Percentiles rank a stretch among this genome's conserved stretches.
Conservation (phyloP, 2,797 vertebrate species). For the Syngnathus rostellatus region DNA sequence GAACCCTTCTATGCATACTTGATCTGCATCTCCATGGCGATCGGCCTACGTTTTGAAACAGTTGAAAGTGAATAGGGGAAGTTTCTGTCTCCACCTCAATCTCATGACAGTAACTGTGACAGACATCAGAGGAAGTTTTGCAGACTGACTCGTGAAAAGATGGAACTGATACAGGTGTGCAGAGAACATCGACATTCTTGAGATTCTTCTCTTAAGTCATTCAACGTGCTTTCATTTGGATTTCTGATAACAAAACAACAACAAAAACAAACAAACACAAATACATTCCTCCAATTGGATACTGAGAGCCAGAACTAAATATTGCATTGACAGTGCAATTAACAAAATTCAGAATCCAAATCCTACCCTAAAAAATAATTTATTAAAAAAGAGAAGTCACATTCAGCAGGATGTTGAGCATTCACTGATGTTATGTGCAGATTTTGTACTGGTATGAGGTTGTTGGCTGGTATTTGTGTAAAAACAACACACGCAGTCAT, state of each 20-base stretch:
- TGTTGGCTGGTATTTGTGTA: neutral
- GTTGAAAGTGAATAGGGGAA: slow-evolving; percentile 39
- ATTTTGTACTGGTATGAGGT: neutral
- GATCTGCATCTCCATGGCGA: slow-evolving; percentile 46
- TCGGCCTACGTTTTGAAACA: slow-evolving; percentile 46
- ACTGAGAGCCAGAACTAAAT: neutral
- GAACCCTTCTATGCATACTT: slow-evolving; percentile 36
- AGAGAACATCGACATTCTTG: too few relatives aligned
- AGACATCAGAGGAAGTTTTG: too few relatives aligned
- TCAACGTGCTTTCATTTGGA: too few relatives aligned
- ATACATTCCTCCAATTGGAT: neutral
- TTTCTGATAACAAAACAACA: neutral
- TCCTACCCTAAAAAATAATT: neutral
- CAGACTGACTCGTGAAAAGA: too few relatives aligned
- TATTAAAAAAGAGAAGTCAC: neutral
- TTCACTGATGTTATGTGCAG: neutral
- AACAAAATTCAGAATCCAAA: too few relatives aligned
- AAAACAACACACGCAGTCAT: neutral
- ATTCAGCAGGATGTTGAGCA: neutral
- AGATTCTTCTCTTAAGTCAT: too few relatives aligned
- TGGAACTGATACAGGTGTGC: too few relatives aligned
- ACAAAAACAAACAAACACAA: too few relatives aligned
- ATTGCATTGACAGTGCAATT: too few relatives aligned
- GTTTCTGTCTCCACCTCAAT: neutral
- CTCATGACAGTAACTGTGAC: too few relatives aligned